Percentiles rank a stretch among this genome's conserved stretches.
These are phyloP conservation scores for Heliconius eleuchia DNA, from an alignment of 1,140 invertebrate genomes.

Conservation along the genomic window DNA sequence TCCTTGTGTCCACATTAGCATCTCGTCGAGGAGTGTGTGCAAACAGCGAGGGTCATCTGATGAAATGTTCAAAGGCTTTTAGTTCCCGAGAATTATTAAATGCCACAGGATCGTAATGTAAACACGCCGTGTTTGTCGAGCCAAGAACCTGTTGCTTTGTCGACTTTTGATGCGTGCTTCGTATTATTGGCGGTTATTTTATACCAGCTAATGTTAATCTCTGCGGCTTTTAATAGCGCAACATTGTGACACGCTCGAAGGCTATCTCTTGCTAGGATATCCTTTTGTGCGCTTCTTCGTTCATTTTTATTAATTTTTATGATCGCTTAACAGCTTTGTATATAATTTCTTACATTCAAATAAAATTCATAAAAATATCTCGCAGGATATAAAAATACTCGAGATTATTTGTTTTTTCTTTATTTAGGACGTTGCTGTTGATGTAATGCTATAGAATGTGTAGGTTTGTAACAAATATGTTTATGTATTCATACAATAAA, in stretches of 20 bases:
- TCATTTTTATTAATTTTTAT: constrained; percentile 31
- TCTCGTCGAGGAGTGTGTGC: constrained; percentile 77
- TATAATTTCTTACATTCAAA: constrained; percentile 13
- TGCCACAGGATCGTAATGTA: constrained; percentile 80
- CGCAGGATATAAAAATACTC: constrained; percentile 19
- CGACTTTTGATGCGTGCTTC: constrained; percentile 72
- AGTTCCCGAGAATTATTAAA: constrained; percentile 81
- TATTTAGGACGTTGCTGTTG: constrained; percentile 3
- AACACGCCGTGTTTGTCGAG: constrained; percentile 74
- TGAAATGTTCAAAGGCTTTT: constrained; percentile 81
- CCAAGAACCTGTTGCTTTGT: constrained; percentile 79
- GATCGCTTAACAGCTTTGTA: constrained; percentile 12
- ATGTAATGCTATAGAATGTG: constrained; percentile 12
- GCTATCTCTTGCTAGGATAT: constrained; percentile 33
- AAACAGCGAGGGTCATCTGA: constrained; percentile 80
- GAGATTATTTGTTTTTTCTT: neutral
- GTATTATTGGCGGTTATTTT: constrained; percentile 79
- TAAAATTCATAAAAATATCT: constrained; percentile 23
- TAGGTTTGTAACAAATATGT: constrained; percentile 27
- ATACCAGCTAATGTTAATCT: constrained; percentile 74
- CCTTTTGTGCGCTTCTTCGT: constrained; percentile 34
- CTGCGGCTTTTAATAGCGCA: constrained; percentile 62
- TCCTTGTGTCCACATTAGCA: constrained; percentile 80
- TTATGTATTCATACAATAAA: constrained; percentile 45
- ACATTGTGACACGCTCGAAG: constrained; percentile 58